Base-by-base conservation (phyloP, 2,888 invertebrate genomes). In the Leucophenga montana region DNA sequence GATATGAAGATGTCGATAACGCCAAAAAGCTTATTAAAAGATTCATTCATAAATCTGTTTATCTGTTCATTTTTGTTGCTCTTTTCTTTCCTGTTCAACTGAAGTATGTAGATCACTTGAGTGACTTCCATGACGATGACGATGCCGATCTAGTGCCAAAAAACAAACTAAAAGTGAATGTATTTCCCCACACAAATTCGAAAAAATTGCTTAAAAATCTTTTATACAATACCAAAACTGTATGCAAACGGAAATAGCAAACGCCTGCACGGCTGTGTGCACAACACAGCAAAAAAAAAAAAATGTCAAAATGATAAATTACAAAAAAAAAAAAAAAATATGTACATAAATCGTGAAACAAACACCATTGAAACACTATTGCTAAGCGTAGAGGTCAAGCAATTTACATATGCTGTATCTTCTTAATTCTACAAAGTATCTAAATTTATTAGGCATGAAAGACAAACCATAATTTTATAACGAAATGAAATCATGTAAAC, bases 111-210 rank as follows among this genome's bases (percentile, higher is more conserved):
- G 64, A 57, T 70, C 72, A 71, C 72, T 80, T 74, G 66, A 78
- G 14, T 22, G 57, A 3, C 14, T 39, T 39, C 39, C 39, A 39
- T 5, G 39, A 11, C 11, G 39, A 39, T 39, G 39, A 11, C 39
- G 39, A 39, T 39, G 39, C 8, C 39, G 39, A 39, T 39, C 8
- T 8, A 39, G 39, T 57, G 27, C 31, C 31, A 14, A 57, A 31
- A 18, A 31, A 27, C 27, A 27, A 31, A 27, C 65, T 61, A 64
- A 75, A 73, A 78, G 82, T 80, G 80, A 80, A 80, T 80, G 82
- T 83, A 78, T 83, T 75, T 79, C 78, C 83, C 83, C 78, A 75
- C 73, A 75, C 74, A 67, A 50, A 50, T 8, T 8, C 50, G 50
- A 50, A 50, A 50, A 65, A 64, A 62, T 62, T 16, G 8, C 62